These are phyloP conservation scores for Ictidomys tridecemlineatus DNA, from an alignment of 2,113 vertebrate species.

Conservation along the genomic window DNA sequence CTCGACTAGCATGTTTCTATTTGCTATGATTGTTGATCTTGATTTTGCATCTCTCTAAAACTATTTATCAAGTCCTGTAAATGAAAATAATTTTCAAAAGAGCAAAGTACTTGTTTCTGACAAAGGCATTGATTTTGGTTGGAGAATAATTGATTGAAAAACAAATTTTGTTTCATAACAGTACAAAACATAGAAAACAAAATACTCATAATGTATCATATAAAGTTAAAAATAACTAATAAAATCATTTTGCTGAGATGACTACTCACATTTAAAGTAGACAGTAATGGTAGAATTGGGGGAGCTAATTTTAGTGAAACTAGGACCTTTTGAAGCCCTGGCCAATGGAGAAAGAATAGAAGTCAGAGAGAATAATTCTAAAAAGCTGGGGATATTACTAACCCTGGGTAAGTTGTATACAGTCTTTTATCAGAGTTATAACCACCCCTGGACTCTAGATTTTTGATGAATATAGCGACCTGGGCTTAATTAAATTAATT, in stretches of 20 bases:
- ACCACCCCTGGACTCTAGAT: no score
- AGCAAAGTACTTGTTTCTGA: neutral
- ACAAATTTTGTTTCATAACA: constrained; percentile 3
- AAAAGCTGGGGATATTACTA: neutral
- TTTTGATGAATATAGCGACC: neutral
- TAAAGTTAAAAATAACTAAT: neutral
- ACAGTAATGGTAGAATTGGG: neutral
- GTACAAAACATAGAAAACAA: neutral
- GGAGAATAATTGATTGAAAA: neutral
- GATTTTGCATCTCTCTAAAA: neutral
- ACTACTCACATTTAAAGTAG: neutral
- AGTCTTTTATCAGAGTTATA: neutral
- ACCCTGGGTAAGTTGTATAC: neutral
- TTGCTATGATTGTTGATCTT: neutral
- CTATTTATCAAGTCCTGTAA: neutral
- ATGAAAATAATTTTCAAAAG: neutral
- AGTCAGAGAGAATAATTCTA: neutral
- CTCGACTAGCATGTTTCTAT: neutral
- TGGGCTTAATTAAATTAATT: neutral
- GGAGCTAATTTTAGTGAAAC: neutral
- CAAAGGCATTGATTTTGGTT: constrained; percentile 18
- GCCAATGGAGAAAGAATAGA: neutral
- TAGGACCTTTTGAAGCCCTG: no score
- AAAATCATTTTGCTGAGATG: neutral
- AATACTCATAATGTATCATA: neutral